Evolutionary conservation across 2,888 invertebrate genomes (phyloP).

Genomic region (Julus scandinavius): DNA sequence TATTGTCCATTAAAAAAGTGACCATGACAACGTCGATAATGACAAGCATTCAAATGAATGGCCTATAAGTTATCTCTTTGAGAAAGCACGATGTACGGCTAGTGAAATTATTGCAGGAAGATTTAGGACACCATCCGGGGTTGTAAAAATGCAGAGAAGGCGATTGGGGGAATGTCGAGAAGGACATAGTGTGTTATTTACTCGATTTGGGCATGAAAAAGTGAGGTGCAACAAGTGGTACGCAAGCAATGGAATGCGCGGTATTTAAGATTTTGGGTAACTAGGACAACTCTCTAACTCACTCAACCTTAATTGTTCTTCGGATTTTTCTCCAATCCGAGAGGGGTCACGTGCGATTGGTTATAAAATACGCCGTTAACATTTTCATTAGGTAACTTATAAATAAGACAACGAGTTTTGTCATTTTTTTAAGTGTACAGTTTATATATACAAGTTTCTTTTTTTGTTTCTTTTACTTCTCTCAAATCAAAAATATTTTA

Average conservation of each 20-base stretch:
- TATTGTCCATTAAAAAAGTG: constrained; percentile 44
- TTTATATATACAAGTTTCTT: background rate
- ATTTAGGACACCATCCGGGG: constrained; percentile 21
- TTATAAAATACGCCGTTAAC: background rate
- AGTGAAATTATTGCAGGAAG: background rate
- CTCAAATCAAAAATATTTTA: background rate
- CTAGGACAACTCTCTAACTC: constrained; percentile 50
- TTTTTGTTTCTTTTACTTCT: background rate
- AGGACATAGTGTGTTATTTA: constrained; percentile 44
- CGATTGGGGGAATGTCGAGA: background rate
- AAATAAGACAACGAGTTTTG: background rate
- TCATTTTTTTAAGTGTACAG: background rate
- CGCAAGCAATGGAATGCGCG: constrained; percentile 42
- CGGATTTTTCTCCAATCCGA: background rate
- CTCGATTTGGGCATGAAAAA: constrained; percentile 50
- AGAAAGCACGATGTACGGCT: background rate
- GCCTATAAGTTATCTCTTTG: background rate
- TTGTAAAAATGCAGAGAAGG: constrained; percentile 31
- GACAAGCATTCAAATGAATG: constrained; percentile 2
- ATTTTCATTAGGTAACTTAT: background rate
- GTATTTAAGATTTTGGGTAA: constrained; percentile 51
- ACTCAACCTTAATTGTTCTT: constrained; percentile 42
- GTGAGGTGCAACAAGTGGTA: constrained; percentile 45
- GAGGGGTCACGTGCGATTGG: constrained; percentile 2
- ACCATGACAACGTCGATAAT: constrained; percentile 43